Base-by-base conservation (phyloP, 1,140 invertebrate genomes). In the Platyscapa corneri region DNA sequence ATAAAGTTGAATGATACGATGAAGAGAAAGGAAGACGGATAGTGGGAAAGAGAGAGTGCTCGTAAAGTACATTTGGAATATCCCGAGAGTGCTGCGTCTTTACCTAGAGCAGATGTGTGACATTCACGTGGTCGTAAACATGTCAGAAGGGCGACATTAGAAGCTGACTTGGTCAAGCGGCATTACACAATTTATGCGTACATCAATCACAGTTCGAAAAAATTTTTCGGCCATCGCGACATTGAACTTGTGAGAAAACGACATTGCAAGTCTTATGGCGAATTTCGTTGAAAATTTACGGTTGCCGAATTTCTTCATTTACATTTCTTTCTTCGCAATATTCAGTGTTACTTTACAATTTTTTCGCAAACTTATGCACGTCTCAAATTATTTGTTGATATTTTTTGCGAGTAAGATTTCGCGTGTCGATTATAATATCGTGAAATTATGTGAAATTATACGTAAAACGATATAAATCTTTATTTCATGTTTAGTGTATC, bases 71-170 rank as follows among this genome's bases (percentile, higher is more conserved):
- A 78, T 42, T 42, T 56, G 60, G 56, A 83, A 82, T 82, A 82
- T 72, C 67, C 23, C 60, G 30, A 27, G 37, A 49, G 46, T 46
- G 32, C 32, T 75, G 53, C 37, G n/a, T 32, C 32, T 76, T 53
- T 32, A 78, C 82, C 56, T 84, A 70, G 82, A 49, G 23, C 37
- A 77, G 10, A 72, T n/a, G 79, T 82, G 72, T 82, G 79, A 85
- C 84, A 82, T 85, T 85, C 84, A 81, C 72, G 72, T 37, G 84
- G 42, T 82, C 84, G 27, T 85, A 85, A 85, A 85, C 67, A 85
- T 77, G 83, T 85, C 83, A 39, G 16, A 34, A 32, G 67, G 30
- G 77, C 49, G 67, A 80, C 83, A 85, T 85, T 85, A 85, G 83
- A 80, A 37, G 53, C 83, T 64, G 77, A 37, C 42, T 80, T 42